Evolutionary conservation across 2,888 invertebrate species (phyloP).

Genomic region (Dione juno): DNA sequence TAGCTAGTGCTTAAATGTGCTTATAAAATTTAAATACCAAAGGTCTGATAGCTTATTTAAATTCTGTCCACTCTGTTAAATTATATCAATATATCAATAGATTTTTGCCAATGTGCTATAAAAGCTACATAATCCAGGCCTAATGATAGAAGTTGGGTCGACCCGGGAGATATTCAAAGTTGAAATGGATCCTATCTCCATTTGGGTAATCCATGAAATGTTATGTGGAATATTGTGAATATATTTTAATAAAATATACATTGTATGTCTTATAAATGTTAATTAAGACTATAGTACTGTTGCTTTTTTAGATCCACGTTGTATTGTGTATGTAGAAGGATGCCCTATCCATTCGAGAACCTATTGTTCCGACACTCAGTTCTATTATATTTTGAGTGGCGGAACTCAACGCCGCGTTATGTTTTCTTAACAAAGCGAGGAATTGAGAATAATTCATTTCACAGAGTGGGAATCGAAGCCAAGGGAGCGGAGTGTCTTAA

Average conservation of each 20-base stretch:
- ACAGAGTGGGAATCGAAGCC: no score
- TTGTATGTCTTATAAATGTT: not conserved
- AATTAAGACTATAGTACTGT: no score
- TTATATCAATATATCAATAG: slow-evolving; percentile 21
- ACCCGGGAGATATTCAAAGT: slow-evolving; percentile 29
- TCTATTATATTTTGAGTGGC: no score
- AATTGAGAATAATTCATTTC: no score
- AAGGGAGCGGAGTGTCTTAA: no score
- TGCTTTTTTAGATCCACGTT: no score
- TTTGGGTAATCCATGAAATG: slow-evolving; percentile 15
- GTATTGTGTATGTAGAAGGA: no score
- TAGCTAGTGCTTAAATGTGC: no score
- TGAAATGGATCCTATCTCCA: slow-evolving; percentile 26
- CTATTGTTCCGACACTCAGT: no score
- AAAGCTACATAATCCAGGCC: slow-evolving; percentile 17
- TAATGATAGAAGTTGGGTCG: slow-evolving; percentile 28
- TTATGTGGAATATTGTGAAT: not conserved
- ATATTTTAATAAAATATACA: not conserved
- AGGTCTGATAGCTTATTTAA: not conserved
- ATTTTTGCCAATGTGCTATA: slow-evolving; percentile 24
- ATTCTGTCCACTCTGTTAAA: not conserved
- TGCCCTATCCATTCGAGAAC: no score
- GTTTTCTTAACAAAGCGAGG: no score
- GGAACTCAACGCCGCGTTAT: no score
- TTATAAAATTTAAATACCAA: not conserved